Evolutionary conservation across 1,140 invertebrate species (phyloP).

Genomic region (Pseudomyrmex pallidus): DNA sequence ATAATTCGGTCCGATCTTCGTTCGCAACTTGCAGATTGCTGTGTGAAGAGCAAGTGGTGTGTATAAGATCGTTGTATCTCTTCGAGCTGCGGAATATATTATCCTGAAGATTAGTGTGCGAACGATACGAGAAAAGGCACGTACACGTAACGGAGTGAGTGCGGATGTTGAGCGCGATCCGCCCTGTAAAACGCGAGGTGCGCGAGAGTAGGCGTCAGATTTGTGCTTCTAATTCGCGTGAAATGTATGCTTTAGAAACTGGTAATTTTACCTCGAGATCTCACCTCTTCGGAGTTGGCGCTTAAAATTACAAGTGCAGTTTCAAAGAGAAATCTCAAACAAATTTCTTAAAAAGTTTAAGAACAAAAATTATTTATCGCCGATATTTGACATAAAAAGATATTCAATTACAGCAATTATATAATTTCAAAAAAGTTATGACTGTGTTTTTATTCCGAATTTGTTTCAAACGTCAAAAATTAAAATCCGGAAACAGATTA

Average conservation of each 20-base stretch:
- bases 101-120: slow-evolving; percentile 79
- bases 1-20: slow-evolving; percentile 76
- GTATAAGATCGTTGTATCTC: slow-evolving; percentile 67
- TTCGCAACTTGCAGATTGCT: slow-evolving; percentile 69
- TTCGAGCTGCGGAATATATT: slow-evolving; percentile 75
- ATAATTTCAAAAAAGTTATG: background rate
- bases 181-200: slow-evolving; percentile 17
- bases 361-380: too few species aligned
- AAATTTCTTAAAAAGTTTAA: background rate
- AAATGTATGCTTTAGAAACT: background rate
- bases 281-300: background rate
- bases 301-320: background rate
- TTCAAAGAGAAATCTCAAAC: background rate
- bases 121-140: slow-evolving; percentile 74
- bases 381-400: background rate
- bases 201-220: slow-evolving; percentile 39
- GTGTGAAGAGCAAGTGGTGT: slow-evolving; percentile 59
- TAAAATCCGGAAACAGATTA: background rate
- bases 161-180: slow-evolving; percentile 40
- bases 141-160: slow-evolving; percentile 57
- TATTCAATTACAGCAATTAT: background rate
- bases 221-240: slow-evolving; percentile 38
- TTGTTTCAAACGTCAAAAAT: background rate
- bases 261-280: slow-evolving; percentile 1
- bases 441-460: background rate